Evolutionary conservation across 2,888 invertebrate genomes (phyloP).

Genomic region (Acleris cristana): DNA sequence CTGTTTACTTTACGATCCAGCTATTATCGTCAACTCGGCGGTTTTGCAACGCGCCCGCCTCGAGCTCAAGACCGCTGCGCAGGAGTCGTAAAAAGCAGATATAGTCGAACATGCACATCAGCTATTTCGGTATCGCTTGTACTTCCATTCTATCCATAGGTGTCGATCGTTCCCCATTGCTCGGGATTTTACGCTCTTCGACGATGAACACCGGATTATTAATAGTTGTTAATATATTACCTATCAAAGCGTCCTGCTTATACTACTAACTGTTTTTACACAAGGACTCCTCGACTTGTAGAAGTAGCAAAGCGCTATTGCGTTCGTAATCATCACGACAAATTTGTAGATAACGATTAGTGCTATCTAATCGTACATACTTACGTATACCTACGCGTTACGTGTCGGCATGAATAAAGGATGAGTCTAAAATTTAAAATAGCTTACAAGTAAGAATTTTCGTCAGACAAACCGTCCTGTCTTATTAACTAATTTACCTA

Average conservation of each 20-base stretch:
- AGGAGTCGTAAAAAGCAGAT: slow-evolving; percentile 75
- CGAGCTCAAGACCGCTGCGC: slow-evolving; percentile 58
- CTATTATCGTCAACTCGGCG: slow-evolving; percentile 77
- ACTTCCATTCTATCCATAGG: slow-evolving; percentile 54
- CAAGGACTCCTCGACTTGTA: too few relatives aligned
- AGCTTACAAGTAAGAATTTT: not conserved
- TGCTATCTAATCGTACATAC: slow-evolving; percentile 38
- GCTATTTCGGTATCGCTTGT: slow-evolving; percentile 68
- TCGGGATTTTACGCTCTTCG: slow-evolving; percentile 25
- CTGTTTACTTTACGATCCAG: slow-evolving; percentile 79
- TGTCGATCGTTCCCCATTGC: slow-evolving; percentile 42
- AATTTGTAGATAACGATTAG: slow-evolving; percentile 45
- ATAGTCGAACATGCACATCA: slow-evolving; percentile 69
- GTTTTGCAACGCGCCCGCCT: slow-evolving; percentile 74
- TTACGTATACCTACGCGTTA: slow-evolving; percentile 28
- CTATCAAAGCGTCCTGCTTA: too few relatives aligned
- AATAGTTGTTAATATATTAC: slow-evolving; percentile 24
- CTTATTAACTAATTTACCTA: not conserved
- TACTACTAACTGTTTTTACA: too few relatives aligned
- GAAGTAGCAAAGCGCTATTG: slow-evolving; percentile 18
- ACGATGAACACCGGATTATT: slow-evolving; percentile 29
- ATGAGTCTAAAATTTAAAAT: slow-evolving; percentile 21
- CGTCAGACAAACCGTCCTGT: not conserved
- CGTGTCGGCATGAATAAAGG: slow-evolving; percentile 21
- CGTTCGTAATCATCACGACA: slow-evolving; percentile 41